Evolutionary conservation across 1,140 invertebrate species (phyloP), one percentile per base, ranked within the genome.

Genomic region (Augochlora pura): DNA sequence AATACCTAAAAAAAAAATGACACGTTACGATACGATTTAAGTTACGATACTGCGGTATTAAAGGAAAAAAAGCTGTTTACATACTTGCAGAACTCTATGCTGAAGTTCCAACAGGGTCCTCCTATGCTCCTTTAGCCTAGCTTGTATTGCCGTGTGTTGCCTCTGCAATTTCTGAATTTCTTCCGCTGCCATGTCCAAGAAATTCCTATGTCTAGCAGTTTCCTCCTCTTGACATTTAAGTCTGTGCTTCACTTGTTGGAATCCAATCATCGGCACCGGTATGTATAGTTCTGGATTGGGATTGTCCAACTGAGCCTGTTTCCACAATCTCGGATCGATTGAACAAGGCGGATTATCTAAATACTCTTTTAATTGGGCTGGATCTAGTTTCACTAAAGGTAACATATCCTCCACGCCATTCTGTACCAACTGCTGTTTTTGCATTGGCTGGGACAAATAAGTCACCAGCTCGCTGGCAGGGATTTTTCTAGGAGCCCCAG

Each of bases 231-330:
- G 97, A 82, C 96, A 96, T 70, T 96, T 95, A n/a, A 97, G 94
- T 49, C 98, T 94, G 91, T 96, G 95, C 88, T 98, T 97, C 0
- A 98, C 94, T 91, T 97, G 95, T 63, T 94, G 94, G 77, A 99
- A 99, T 0, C 98, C 98, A 81, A 99, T 95, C 91, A 99, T 97
- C 3, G 98, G 97, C 5, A 98, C 96, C 0, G 98, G 98, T 87
- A 99, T 96, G 72, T 98, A 97, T 84, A 96, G 95, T 46, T 95
- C 95, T 12, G 97, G 95, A 93, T 99, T 96, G 0, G 98, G 98
- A 93, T 99, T 99, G 88, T 99, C 98, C 38, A 96, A 90, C 89
- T 98, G 97, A 0, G 98, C 98, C 91, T 99, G 97, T 88, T 96
- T 96, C 97, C 97, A 98, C 73, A 97, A 94, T 76, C 96, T 93